A percentile compares a stretch with the other conserved stretches of the same genome.
phyloP scores from a whole-genome alignment of 2,888 invertebrate species.

The Marasmarcha lunaedactyla region DNA sequence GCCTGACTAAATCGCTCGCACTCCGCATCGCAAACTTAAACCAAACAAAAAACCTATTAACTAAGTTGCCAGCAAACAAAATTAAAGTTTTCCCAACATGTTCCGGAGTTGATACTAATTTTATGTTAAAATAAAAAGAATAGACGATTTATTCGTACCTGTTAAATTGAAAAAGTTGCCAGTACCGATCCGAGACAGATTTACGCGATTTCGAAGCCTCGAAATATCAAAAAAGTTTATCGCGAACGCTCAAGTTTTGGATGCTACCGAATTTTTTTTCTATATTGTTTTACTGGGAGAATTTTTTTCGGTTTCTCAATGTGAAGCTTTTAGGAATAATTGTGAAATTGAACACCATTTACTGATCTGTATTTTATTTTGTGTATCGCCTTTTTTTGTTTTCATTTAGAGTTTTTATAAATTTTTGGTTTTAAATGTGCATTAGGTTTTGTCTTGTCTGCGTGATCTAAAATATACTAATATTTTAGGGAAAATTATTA shows the following conservation, averaged over 20 bases:
- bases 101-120: conserved; percentile 59
- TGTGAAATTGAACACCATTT: too few relatives aligned
- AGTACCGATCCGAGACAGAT: conserved; percentile 62
- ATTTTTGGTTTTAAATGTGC: too few relatives aligned
- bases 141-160: conserved; percentile 69
- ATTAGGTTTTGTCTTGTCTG: too few relatives aligned
- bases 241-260: conserved; percentile 33
- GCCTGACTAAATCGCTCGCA: too few relatives aligned
- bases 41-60: conserved; percentile 30
- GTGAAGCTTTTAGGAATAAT: too few relatives aligned
- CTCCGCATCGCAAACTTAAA: too few relatives aligned
- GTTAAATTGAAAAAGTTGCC: conserved; percentile 70
- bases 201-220: conserved; percentile 62
- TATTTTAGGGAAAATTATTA: too few relatives aligned
- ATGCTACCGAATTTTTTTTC: neutral
- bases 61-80: conserved; percentile 48
- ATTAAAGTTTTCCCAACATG: conserved; percentile 38
- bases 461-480: too few relatives aligned
- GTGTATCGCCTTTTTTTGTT: too few relatives aligned
- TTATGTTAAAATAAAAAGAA: conserved; percentile 67
- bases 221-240: conserved; percentile 67
- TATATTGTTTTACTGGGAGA: neutral
- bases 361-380: too few relatives aligned
- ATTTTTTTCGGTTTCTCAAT: too few relatives aligned
- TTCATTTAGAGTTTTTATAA: too few relatives aligned